phyloP scores from a whole-genome alignment of 2,797 vertebrate species.

The Nyctibius grandis region DNA sequence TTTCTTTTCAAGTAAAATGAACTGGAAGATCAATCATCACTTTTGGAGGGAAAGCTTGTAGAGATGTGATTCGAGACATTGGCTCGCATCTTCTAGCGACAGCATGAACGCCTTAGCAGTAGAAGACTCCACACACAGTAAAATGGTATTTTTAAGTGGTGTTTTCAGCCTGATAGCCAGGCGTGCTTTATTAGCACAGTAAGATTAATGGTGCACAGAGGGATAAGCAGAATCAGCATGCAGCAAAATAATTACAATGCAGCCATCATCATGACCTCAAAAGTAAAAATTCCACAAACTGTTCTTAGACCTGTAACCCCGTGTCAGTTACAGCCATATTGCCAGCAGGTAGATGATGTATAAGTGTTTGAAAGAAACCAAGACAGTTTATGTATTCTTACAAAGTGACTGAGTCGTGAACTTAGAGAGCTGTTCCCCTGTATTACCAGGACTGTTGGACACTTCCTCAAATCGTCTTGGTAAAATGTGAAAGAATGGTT shows the following conservation, averaged over 20 bases:
- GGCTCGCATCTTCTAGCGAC: not conserved
- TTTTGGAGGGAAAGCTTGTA: not conserved
- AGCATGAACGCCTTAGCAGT: not conserved
- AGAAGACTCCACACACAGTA: not conserved
- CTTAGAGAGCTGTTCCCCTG: not conserved
- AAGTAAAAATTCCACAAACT: not conserved
- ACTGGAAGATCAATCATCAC: not conserved
- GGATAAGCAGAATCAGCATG: fast-evolving
- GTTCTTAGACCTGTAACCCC: not conserved
- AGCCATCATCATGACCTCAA: not conserved
- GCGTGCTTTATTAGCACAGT: not conserved
- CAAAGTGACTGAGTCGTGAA: not conserved
- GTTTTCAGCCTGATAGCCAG: not conserved
- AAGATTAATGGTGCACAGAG: not conserved
- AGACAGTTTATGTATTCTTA: not conserved
- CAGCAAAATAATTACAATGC: not conserved
- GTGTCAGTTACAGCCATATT: not conserved
- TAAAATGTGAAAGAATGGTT: not conserved
- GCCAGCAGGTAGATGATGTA: not conserved
- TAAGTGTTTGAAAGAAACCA: not conserved
- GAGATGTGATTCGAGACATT: not conserved
- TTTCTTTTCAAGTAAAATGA: not conserved
- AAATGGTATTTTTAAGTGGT: not conserved
- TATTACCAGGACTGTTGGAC: not conserved
- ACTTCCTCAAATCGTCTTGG: not conserved